Conservation (phyloP, 1,140 invertebrate species). For the Andrena cerasifolii region DNA sequence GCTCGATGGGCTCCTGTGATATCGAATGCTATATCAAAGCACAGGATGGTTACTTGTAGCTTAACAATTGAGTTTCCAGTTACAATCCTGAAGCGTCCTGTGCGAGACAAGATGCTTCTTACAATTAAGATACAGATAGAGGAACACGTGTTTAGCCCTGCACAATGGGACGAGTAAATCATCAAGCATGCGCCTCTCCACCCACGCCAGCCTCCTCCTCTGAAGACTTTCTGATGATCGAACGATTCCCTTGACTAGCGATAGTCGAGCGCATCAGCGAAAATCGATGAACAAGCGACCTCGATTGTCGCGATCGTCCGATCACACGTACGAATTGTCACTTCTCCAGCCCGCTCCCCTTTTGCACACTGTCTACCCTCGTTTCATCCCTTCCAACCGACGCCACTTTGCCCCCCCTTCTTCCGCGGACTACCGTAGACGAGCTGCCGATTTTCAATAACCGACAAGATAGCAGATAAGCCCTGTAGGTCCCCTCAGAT, state of each 20-base stretch:
- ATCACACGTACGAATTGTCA: not conserved
- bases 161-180: constrained; percentile 14
- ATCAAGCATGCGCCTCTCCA: not conserved
- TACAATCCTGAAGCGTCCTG: not conserved
- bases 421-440: not conserved
- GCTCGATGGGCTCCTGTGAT: too few species aligned
- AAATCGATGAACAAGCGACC: constrained; percentile 47
- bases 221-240: constrained; percentile 31
- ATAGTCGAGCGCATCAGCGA: constrained; percentile 36
- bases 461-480: constrained; percentile 61
- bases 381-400: not conserved
- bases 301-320: constrained; percentile 1
- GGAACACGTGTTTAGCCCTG: not conserved
- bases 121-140: constrained; percentile 32
- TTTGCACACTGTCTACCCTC: not conserved
- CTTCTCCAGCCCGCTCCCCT: not conserved
- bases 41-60: too few species aligned
- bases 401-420: not conserved
- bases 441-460: constrained; percentile 61
- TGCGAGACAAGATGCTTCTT: constrained; percentile 30
- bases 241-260: constrained; percentile 9
- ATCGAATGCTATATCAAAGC: too few species aligned
- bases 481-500: constrained; percentile 27
- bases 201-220: not conserved
- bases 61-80: too few species aligned